Base-by-base conservation (phyloP, 2,888 invertebrate genomes). In the Callinectes sapidus region DNA sequence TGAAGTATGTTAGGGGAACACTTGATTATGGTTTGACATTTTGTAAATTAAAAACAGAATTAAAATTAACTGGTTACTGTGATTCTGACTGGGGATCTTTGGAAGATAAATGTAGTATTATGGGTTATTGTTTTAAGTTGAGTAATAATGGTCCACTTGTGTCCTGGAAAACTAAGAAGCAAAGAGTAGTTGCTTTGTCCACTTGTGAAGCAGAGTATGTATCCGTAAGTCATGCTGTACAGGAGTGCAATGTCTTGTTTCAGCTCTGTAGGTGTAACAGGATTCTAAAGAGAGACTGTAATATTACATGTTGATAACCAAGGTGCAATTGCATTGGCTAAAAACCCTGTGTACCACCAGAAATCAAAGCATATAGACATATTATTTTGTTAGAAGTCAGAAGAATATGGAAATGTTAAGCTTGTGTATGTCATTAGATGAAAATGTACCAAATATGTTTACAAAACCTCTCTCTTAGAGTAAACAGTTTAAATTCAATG, bases 211-310 rank as follows among this genome's bases (percentile, higher is more conserved):
- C n/a, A 23, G 81, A n/a, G 10, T 92, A 92, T 86, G n/a, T 86
- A 90, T 86, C 86, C n/a, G 54, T 92, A 1, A 90, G 35, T 86
- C 54, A 61, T 92, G 91, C 91, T 55, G 48, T 89, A 32, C 89
- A 92, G 55, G 81, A 92, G n/a, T 35, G 35, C 81, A 92, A 92
- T 88, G 89, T 92, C n/a, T 42, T 92, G 39, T 77, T 35, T 5
- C 81, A 92, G 48, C 71, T 89, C 18, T 92, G 35, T 92, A 48
- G 91, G 54, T 61, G 42, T 89, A 35, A 77, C 23, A 42, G 81
- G 89, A n/a, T 92, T 16, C 32, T 42, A 92, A 23, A 92, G 48
- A 55, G 88, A 85, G 77, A n/a, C 32, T 61, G 66, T 86, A 23
- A 39, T 32, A 8, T 92, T 92, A 32, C 85, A 48, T 18, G 61